A percentile compares a stretch with the other conserved stretches of the same genome.
phyloP scores from a whole-genome alignment of 2,888 invertebrate species.

The Drosophila robusta region DNA sequence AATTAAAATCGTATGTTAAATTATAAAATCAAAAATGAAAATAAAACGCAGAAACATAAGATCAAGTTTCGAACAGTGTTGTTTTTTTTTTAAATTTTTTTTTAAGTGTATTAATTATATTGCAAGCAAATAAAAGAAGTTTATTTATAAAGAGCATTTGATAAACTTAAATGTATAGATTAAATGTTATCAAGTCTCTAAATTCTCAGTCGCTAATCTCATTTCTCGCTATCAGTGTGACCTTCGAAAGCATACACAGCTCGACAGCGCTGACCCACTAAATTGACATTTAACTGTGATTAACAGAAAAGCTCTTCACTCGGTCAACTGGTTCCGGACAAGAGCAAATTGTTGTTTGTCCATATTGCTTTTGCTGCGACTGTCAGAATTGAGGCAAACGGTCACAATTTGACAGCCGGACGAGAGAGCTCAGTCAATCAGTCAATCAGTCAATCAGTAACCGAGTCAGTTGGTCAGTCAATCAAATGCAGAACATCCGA shows the following conservation, averaged over 20 bases:
- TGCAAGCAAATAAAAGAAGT: background rate
- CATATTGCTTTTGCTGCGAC: constrained; percentile 14
- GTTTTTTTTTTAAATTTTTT: too few relatives aligned
- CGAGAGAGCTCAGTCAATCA: constrained; percentile 51
- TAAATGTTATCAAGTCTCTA: background rate
- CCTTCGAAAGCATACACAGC: background rate
- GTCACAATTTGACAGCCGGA: constrained; percentile 25
- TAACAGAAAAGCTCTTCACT: constrained; percentile 65
- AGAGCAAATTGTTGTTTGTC: constrained; percentile 28
- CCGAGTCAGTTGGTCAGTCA: constrained; percentile 52
- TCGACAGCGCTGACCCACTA: constrained; percentile 19
- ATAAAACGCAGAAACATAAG: too few relatives aligned
- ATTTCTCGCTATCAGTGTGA: background rate
- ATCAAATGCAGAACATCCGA: constrained; percentile 54
- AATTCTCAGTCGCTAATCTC: too few relatives aligned
- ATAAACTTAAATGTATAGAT: background rate
- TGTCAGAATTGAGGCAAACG: constrained; percentile 13
- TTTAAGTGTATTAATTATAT: too few relatives aligned
- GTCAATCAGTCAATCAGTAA: constrained; percentile 50
- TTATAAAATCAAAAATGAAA: too few relatives aligned
- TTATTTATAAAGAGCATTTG: background rate
- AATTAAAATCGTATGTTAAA: too few relatives aligned
- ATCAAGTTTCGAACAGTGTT: too few relatives aligned
- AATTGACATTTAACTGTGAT: constrained; percentile 72
- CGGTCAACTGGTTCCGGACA: constrained; percentile 4